Conservation (phyloP, 2,888 invertebrate genomes). For the Diarsia brunnea region DNA sequence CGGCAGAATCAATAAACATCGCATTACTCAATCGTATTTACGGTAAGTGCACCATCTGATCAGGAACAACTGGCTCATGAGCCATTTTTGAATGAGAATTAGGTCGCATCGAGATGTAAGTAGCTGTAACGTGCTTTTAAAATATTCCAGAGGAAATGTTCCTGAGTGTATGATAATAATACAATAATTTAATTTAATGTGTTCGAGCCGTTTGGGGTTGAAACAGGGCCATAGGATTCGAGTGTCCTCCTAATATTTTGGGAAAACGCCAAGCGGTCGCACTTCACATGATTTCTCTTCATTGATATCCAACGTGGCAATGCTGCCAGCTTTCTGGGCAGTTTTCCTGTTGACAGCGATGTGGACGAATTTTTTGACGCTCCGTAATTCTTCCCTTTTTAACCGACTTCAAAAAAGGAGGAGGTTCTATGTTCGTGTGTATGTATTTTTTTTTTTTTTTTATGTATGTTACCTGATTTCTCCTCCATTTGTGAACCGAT, state of each 20-base stretch:
- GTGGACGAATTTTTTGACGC: no score
- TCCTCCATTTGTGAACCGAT: no score
- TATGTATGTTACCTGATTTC: no score
- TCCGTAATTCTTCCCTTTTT: no score
- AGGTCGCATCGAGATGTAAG: constrained; percentile 79
- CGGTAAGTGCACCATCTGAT: constrained; percentile 78
- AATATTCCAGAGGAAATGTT: constrained; percentile 53
- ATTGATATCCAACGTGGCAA: no score
- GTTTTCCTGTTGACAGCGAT: no score
- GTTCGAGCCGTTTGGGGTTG: background rate
- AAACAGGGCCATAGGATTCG: background rate
- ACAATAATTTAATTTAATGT: no score
- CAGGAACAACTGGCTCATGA: constrained; percentile 81
- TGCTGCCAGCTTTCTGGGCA: no score
- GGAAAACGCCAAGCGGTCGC: background rate
- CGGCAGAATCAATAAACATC: constrained; percentile 82
- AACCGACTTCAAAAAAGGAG: no score
- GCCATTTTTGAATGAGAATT: constrained; percentile 80
- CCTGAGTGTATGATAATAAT: background rate
- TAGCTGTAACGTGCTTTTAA: constrained; percentile 72
- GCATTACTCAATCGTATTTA: constrained; percentile 77
- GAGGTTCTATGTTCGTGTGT: no score
- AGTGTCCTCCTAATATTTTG: background rate
- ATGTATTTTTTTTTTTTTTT: no score
- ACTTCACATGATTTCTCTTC: no score